Conservation (phyloP, 2,113 vertebrate species). For the Balaeniceps rex region DNA sequence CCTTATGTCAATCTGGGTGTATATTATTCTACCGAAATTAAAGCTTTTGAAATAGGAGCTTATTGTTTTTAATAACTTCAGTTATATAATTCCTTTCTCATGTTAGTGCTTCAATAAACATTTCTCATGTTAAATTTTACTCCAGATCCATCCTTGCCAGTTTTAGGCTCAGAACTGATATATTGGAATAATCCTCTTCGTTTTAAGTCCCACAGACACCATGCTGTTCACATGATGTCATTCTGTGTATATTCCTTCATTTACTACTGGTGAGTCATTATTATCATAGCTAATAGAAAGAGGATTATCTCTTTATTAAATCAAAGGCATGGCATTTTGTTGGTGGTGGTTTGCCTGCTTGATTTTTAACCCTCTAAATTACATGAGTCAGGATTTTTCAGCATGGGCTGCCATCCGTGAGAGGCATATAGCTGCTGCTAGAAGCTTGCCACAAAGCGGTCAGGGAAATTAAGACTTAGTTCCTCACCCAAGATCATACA, state of each 20-base stretch:
- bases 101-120: conserved; percentile 60
- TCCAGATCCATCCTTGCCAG: conserved; percentile 40
- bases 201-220: conserved; percentile 45
- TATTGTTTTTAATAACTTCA: conserved; percentile 72
- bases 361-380: conserved; percentile 44
- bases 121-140: conserved; percentile 59
- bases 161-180: conserved; percentile 51
- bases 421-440: background rate
- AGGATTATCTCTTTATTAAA: conserved; percentile 57
- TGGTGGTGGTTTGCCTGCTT: background rate
- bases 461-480: background rate
- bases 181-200: conserved; percentile 63
- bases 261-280: conserved; percentile 52
- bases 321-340: background rate
- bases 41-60: conserved; percentile 72
- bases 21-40: conserved; percentile 51
- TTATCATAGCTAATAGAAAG: conserved; percentile 56
- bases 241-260: conserved; percentile 46
- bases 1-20: background rate
- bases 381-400: background rate
- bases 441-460: background rate
- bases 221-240: conserved; percentile 49
- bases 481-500: background rate
- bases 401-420: background rate
- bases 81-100: conserved; percentile 70